These are phyloP conservation scores for Ormyrus rosae DNA, from an alignment of 2,888 invertebrate genomes.

Conservation along the genomic window DNA sequence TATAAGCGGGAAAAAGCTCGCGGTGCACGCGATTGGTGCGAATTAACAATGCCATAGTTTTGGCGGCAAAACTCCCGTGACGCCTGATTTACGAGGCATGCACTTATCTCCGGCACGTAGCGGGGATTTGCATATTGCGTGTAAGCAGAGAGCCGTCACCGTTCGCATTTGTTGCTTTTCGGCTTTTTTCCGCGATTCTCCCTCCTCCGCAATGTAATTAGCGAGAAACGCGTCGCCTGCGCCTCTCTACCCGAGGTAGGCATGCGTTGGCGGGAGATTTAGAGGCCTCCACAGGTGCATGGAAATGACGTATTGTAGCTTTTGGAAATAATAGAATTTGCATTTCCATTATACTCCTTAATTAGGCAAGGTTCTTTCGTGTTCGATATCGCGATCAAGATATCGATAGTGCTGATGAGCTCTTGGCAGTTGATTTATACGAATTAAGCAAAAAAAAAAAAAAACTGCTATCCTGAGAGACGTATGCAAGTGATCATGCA, in stretches of 20 bases:
- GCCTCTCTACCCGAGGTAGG: too few species aligned
- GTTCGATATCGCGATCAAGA: not conserved
- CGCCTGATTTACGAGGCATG: slow-evolving; percentile 64
- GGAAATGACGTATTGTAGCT: too few species aligned
- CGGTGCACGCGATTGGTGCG: slow-evolving; percentile 34
- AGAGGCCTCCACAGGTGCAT: too few species aligned
- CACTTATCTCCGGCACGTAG: slow-evolving; percentile 59
- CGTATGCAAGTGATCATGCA: too few species aligned
- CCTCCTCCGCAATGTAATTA: slow-evolving; percentile 38
- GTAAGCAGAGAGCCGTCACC: slow-evolving; percentile 44
- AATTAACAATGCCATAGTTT: slow-evolving; percentile 16
- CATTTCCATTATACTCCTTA: not conserved
- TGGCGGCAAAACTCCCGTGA: slow-evolving; percentile 37
- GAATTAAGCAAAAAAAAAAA: too few species aligned
- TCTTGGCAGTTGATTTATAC: too few species aligned
- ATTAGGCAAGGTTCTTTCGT: not conserved
- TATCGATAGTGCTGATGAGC: too few species aligned
- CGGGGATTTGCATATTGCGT: slow-evolving; percentile 70
- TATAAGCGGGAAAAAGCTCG: slow-evolving; percentile 9
- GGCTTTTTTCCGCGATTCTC: not conserved
- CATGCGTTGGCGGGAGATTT: too few species aligned
- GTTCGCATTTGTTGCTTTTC: slow-evolving; percentile 13
- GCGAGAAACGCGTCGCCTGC: slow-evolving; percentile 6
- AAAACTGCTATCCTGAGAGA: too few species aligned
- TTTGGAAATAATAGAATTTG: too few species aligned